These are phyloP conservation scores for Ornithoptera alexandrae DNA, from an alignment of 2,888 invertebrate genomes.

Conservation along the genomic window DNA sequence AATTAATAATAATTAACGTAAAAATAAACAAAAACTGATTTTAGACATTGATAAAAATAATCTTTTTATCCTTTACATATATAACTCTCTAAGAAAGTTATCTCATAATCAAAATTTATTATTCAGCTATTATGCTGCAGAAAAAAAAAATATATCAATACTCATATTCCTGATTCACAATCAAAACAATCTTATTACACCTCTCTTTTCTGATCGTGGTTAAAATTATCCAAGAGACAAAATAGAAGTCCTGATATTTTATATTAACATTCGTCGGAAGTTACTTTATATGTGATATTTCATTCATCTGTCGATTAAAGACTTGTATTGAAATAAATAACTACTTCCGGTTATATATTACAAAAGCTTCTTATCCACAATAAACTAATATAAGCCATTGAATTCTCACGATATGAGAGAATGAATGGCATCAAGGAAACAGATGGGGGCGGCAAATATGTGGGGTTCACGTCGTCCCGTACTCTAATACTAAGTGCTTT, in stretches of 20 bases:
- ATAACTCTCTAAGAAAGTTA: no score
- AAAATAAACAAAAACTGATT: no score
- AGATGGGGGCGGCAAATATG: conserved; percentile 62
- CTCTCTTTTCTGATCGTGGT: background rate
- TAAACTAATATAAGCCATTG: conserved; percentile 43
- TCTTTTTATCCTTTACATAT: no score
- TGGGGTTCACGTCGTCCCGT: conserved; percentile 61
- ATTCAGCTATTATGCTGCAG: no score
- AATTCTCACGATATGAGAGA: conserved; percentile 46
- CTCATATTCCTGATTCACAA: no score
- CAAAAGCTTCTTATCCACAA: conserved; percentile 21
- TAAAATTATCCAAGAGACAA: background rate
- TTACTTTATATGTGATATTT: background rate
- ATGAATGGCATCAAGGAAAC: conserved; percentile 54
- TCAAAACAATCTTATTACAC: background rate
- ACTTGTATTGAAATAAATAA: background rate
- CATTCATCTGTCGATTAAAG: background rate
- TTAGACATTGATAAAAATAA: no score
- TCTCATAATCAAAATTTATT: no score
- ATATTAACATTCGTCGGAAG: background rate
- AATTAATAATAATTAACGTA: no score
- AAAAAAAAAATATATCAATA: no score
- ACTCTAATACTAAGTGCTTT: conserved; percentile 50
- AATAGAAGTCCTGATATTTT: background rate
- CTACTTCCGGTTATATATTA: conserved; percentile 1